These are phyloP conservation scores for Enteromius mattozi DNA, from an alignment of 2,797 vertebrate genomes.

Conservation along the genomic window DNA sequence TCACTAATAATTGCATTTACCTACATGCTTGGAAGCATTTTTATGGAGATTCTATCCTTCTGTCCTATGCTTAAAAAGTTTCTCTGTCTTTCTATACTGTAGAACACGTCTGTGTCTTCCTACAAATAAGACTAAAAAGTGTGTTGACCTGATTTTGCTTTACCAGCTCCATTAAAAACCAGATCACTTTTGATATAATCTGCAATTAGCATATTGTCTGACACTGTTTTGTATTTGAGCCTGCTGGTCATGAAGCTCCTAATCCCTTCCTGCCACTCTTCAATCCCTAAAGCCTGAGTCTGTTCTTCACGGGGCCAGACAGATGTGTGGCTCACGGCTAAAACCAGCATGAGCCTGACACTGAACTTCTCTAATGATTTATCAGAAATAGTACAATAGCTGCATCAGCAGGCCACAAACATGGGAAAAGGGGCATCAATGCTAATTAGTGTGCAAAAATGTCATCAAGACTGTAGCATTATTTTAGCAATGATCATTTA, in stretches of 20 bases:
- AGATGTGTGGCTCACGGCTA: conserved; percentile 29
- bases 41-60: not conserved
- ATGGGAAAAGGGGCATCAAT: not conserved
- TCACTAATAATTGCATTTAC: not conserved
- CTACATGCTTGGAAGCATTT: not conserved
- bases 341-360: not conserved
- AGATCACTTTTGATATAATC: not conserved
- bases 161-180: not conserved
- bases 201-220: not conserved
- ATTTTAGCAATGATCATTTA: conserved; percentile 9
- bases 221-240: not conserved
- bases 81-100: not conserved
- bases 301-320: conserved; percentile 9
- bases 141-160: not conserved
- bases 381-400: not conserved
- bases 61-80: not conserved
- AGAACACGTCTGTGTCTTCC: not conserved
- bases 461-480: not conserved
- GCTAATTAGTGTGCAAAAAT: not conserved
- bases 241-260: conserved; percentile 1
- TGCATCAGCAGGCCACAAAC: not conserved
- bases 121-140: not conserved
- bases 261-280: not conserved
- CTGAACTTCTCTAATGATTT: conserved; percentile 2
- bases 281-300: not conserved